Conservation (phyloP, 2,888 invertebrate species). For the Harpalus rufipes region DNA sequence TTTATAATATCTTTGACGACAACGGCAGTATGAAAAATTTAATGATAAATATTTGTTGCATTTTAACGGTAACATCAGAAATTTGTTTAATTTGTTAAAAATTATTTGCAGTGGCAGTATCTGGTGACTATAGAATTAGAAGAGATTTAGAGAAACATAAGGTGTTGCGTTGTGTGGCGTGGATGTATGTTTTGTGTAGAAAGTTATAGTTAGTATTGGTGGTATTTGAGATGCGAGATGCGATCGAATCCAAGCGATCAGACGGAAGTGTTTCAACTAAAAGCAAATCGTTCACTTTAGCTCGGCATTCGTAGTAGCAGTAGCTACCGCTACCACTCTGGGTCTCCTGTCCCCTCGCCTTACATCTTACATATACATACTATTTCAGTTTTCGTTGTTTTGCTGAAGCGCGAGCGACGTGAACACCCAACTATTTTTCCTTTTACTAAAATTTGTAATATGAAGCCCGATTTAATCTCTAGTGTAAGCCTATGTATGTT, state of each 20-base stretch:
- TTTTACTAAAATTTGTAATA: constrained; percentile 27
- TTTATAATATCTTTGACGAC: not conserved
- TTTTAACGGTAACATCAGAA: not conserved
- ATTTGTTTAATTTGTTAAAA: not conserved
- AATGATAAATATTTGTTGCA: too few relatives aligned
- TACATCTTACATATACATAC: not conserved
- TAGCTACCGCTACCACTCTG: constrained; percentile 10
- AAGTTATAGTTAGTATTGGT: constrained; percentile 15
- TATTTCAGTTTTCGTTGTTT: constrained; percentile 18
- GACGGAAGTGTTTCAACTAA: constrained; percentile 45
- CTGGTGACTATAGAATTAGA: too few relatives aligned
- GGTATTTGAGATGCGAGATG: constrained; percentile 3
- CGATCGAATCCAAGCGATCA: constrained; percentile 39
- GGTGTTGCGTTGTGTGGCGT: not conserved
- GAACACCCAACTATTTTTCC: constrained; percentile 8
- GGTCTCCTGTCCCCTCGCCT: not conserved
- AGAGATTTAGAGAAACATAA: not conserved
- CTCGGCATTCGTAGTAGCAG: constrained; percentile 8
- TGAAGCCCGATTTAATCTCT: constrained; percentile 32
- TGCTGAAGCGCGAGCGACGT: not conserved
- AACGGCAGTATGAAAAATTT: too few relatives aligned
- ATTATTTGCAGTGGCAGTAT: too few relatives aligned
- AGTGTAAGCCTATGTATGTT: constrained; percentile 6
- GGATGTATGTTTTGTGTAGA: not conserved
- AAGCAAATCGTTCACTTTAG: constrained; percentile 48